Conservation (phyloP, 2,888 invertebrate genomes). For the Dynastes hyllus region DNA sequence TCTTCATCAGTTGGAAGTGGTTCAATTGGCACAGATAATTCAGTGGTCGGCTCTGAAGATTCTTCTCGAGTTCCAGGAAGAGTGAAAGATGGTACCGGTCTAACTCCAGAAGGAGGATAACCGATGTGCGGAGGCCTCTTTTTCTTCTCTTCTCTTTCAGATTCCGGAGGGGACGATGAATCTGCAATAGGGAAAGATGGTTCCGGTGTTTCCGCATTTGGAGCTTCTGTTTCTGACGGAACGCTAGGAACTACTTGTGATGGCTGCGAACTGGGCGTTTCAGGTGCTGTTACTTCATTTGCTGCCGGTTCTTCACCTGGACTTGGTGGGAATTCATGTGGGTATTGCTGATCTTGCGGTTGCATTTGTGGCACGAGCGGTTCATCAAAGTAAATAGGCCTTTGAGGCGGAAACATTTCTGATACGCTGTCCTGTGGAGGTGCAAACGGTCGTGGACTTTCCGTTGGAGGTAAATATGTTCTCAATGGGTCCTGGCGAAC, state of each 20-base stretch:
- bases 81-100: slow-evolving; percentile 52
- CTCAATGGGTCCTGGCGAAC: slow-evolving; percentile 77
- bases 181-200: slow-evolving; percentile 58
- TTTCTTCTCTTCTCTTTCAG: slow-evolving; percentile 26
- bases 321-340: not conserved
- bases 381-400: not conserved
- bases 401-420: slow-evolving; percentile 58
- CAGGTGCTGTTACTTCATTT: slow-evolving; percentile 20
- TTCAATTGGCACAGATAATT: slow-evolving; percentile 3
- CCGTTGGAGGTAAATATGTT: slow-evolving; percentile 78
- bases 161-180: slow-evolving; percentile 4
- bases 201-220: slow-evolving; percentile 49
- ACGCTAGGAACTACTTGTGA: not conserved
- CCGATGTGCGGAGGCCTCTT: slow-evolving; percentile 34
- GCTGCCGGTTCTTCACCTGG: not conserved
- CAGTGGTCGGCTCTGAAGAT: not conserved
- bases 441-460: slow-evolving; percentile 82
- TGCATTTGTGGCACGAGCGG: not conserved
- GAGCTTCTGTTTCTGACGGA: not conserved
- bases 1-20: not conserved
- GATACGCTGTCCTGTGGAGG: slow-evolving; percentile 66
- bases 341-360: not conserved
- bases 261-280: slow-evolving; percentile 2
- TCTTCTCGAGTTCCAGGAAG: slow-evolving; percentile 31
- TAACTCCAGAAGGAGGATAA: slow-evolving; percentile 47